phyloP scores from a whole-genome alignment of 2,888 invertebrate species.

The Erebia epiphron region DNA sequence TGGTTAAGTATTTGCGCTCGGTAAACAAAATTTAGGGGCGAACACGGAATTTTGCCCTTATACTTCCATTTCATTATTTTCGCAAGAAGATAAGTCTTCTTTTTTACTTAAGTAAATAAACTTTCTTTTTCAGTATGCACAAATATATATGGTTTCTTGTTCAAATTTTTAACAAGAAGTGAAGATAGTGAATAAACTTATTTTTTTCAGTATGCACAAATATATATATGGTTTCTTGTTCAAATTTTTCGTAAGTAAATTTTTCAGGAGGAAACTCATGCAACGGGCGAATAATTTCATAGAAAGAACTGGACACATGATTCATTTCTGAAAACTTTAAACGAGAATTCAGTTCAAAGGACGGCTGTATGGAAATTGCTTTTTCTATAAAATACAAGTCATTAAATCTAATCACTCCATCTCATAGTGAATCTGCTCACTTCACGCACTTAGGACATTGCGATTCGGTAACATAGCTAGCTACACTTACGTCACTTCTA shows the following conservation, averaged over 20 bases:
- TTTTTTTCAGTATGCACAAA: not conserved
- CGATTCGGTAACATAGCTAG: slow-evolving; percentile 16
- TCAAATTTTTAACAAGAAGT: no score
- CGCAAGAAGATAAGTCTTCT: not conserved
- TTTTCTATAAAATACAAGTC: not conserved
- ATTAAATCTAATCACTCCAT: not conserved
- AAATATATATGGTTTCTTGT: no score
- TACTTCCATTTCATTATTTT: not conserved
- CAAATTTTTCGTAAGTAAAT: no score
- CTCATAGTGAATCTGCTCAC: not conserved
- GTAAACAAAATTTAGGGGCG: slow-evolving; percentile 1
- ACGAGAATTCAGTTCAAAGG: not conserved
- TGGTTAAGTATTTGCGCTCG: slow-evolving; percentile 4
- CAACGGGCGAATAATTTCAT: no score
- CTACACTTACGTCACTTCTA: slow-evolving; percentile 23
- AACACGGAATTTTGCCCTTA: not conserved
- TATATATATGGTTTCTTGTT: no score
- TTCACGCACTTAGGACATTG: not conserved
- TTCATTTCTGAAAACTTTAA: no score
- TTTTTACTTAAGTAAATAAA: no score
- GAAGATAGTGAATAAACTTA: no score
- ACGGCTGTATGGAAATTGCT: not conserved
- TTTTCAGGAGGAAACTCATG: no score
- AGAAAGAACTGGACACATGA: no score
- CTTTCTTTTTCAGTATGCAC: not conserved